Percentiles rank a stretch among this genome's conserved stretches.
Conservation (phyloP, 2,888 invertebrate genomes). For the Campoplex capitator region DNA sequence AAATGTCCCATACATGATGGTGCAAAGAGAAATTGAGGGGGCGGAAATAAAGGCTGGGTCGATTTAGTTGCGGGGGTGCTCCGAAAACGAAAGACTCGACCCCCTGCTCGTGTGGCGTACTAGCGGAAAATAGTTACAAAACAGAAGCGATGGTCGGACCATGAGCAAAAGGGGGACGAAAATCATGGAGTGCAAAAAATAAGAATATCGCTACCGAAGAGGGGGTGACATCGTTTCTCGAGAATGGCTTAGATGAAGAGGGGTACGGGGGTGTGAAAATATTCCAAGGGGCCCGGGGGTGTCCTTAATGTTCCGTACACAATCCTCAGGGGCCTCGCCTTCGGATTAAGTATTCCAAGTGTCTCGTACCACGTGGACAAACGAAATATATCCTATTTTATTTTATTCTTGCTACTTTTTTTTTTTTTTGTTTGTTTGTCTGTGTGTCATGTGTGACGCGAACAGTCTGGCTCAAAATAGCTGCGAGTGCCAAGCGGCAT, state of each 20-base stretch:
- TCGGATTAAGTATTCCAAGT: conserved; percentile 65
- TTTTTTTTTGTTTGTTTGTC: background rate
- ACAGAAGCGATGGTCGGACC: conserved; percentile 74
- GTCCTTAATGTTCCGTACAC: conserved; percentile 69
- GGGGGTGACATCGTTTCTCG: conserved; percentile 45
- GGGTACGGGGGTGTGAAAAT: conserved; percentile 77
- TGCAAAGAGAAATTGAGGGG: conserved; percentile 29
- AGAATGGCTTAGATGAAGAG: conserved; percentile 37
- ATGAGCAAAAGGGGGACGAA: conserved; percentile 60
- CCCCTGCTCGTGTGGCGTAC: conserved; percentile 57
- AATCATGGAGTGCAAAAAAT: conserved; percentile 48
- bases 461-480: conserved; percentile 36
- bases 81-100: conserved; percentile 29
- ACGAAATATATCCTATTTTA: conserved; percentile 32
- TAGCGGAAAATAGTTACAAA: conserved; percentile 82
- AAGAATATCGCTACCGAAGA: conserved; percentile 33
- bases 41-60: conserved; percentile 30
- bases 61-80: conserved; percentile 66
- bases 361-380: conserved; percentile 60
- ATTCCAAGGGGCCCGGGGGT: conserved; percentile 72
- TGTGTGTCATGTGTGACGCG: conserved; percentile 43
- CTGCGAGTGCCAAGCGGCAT: conserved; percentile 34
- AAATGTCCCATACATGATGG: conserved; percentile 5
- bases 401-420: conserved; percentile 9
- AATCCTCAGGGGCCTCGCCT: conserved; percentile 61